Base-by-base conservation (phyloP, 2,888 invertebrate genomes). In the Drosophila multiciliata region DNA sequence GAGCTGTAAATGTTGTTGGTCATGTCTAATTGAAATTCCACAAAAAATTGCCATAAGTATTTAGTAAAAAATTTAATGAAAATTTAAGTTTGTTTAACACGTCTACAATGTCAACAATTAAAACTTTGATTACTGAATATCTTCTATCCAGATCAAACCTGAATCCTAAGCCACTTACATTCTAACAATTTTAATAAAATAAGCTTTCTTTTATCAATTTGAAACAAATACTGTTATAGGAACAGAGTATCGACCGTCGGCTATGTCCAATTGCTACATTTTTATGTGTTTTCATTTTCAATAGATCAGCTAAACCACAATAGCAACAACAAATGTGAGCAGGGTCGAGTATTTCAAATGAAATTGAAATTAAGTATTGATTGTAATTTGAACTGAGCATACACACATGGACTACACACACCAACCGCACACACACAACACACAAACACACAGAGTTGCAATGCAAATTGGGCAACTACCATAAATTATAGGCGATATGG, bases 311-410 rank as follows among this genome's bases (percentile, higher is more conserved):
- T 35, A 11, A 45, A 26, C 45, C 45, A 54, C 15, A 36, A 36
- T n/a, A 33, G 35, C 36, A 38, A 35, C 9, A 32, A 36, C 72
- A 71, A 54, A 57, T 26, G 7, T 50, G 15, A 29, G 49, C 61
- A 61, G 64, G 59, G 72, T 65, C 76, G 66, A n/a, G 55, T 65
- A 66, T 58, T 69, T 78, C 69, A 81, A 80, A 80, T 78, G 75
- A 85, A 85, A 85, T 75, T 80, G 89, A 85, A 85, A 85, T 81
- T 74, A 83, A 72, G 75, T 80, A 88, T 85, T 71, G 83, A 86
- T 85, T 80, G 83, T 76, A 78, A 85, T 80, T 85, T 76, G 58
- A 84, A 75, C 64, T 72, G 69, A 20, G 32, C 53, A 54, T 50
- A 38, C n/a, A 33, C 29, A 23, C 23, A 45, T 23, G 8, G 2